These are phyloP conservation scores for Steinernema carpocapsae DNA, from an alignment of 2,888 invertebrate genomes.

Conservation along the genomic window DNA sequence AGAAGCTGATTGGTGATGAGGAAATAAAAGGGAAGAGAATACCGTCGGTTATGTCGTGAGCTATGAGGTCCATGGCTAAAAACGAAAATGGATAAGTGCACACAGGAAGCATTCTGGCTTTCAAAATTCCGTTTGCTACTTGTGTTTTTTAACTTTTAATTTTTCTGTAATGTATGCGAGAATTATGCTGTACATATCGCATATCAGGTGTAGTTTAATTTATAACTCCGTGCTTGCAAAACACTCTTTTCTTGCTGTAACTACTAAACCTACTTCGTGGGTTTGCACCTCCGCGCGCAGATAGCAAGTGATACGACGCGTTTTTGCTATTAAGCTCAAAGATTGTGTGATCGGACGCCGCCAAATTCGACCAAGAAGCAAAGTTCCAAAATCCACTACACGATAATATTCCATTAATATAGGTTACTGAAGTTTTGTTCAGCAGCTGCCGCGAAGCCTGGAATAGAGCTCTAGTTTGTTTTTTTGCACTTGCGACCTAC, in stretches of 20 bases:
- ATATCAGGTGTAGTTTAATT: no score
- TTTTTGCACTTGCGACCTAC: background rate
- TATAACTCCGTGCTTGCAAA: no score
- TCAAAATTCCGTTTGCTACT: no score
- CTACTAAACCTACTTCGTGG: background rate
- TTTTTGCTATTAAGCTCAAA: background rate
- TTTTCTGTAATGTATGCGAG: no score
- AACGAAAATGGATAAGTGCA: background rate
- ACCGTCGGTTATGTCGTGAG: background rate
- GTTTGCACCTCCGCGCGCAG: slow-evolving; percentile 14
- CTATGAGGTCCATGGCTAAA: background rate
- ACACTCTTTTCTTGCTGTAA: background rate
- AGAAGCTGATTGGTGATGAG: background rate
- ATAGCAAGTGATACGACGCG: background rate
- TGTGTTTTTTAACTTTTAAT: no score
- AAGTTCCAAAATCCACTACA: slow-evolving; percentile 9
- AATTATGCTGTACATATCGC: no score
- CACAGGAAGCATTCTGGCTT: background rate
- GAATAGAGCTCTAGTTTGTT: background rate
- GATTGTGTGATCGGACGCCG: background rate
- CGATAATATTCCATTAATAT: background rate
- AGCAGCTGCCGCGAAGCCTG: background rate
- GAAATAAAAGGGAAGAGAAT: background rate
- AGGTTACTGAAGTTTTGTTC: background rate
- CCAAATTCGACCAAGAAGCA: background rate